Base-by-base conservation (phyloP, 2,797 vertebrate species). In the Pseudopleuronectes americanus region DNA sequence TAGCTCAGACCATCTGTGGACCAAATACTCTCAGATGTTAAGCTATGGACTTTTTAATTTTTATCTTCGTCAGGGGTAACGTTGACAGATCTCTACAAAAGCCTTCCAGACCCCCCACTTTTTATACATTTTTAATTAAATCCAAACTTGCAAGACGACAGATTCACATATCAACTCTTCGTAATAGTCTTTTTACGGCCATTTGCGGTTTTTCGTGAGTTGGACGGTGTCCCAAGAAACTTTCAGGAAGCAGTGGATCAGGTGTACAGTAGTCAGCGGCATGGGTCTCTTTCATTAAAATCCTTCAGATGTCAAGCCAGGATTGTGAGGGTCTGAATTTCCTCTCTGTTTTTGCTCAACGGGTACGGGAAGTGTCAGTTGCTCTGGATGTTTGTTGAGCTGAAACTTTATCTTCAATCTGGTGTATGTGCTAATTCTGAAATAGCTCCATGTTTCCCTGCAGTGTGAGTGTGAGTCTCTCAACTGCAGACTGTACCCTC, bases 381-480 rank as follows among this genome's bases (percentile, higher is more conserved):
- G 78, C 83, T 84, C 63, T 77, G 64, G 60, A 81, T 87, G 74
- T 89, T 90, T 84, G 72, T 80, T 66, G 84, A 84, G 71, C 70
- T 84, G 84, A 91, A 93, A 93, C 85, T 71, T 90, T 85, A 91
- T 89, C 89, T 90, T 72, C 67, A 86, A 84, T 87, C 82, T 81
- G 70, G 79, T 77, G 57, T 80, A 76, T 84, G 79, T 84, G 81
- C 86, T 90, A 84, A 90, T 89, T 89, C 64, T 76, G 61, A 87
- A 86, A 68, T 57, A 49, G 71, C 72, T 71, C 59, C 24, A 60
- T 81, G 71, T 86, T 77, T 83, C 74, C 36, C n/a, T 57, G 59
- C 60, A 66, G 57, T 71, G 22, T 61, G n/a, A 57, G 57, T 76
- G 22, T 60, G 21, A 57, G 57, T 77, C 51, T 66, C 52, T 77